Percentiles rank a stretch among this genome's conserved stretches.
These are phyloP conservation scores for Cinara cedri DNA, from an alignment of 2,888 invertebrate genomes.

Conservation along the genomic window DNA sequence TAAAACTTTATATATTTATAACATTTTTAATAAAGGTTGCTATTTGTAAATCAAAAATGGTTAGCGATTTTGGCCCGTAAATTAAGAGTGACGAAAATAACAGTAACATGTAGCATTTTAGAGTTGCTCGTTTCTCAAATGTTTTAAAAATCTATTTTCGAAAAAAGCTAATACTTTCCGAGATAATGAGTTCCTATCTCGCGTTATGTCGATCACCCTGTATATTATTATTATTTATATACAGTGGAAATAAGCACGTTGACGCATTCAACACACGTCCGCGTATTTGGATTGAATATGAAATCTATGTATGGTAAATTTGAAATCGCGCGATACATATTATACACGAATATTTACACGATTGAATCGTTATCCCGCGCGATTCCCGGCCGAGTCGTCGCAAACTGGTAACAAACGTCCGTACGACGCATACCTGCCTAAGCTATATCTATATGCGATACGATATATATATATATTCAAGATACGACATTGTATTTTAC, in stretches of 20 bases:
- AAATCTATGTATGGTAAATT: constrained; percentile 48
- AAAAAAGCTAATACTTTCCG: too few species aligned
- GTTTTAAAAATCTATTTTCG: too few species aligned
- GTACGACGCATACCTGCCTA: neutral
- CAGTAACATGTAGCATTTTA: too few species aligned
- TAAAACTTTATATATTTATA: too few species aligned
- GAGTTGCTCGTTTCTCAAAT: too few species aligned
- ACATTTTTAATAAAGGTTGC: too few species aligned
- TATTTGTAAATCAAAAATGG: too few species aligned
- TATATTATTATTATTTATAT: neutral
- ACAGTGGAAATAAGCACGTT: neutral
- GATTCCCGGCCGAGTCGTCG: constrained; percentile 9
- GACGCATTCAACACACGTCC: constrained; percentile 42
- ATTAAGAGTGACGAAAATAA: too few species aligned
- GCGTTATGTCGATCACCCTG: neutral
- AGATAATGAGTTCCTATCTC: too few species aligned
- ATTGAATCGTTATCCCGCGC: constrained; percentile 52
- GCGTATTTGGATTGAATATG: constrained; percentile 45
- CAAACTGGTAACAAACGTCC: constrained; percentile 15
- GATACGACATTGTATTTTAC: constrained; percentile 26
- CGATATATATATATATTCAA: neutral
- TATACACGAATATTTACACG: constrained; percentile 40
- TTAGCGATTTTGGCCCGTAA: too few species aligned
- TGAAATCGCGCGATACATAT: constrained; percentile 1
- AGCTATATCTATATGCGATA: neutral